Base-by-base conservation (phyloP, 2,113 vertebrate genomes). In the Macroglossus sobrinus region DNA sequence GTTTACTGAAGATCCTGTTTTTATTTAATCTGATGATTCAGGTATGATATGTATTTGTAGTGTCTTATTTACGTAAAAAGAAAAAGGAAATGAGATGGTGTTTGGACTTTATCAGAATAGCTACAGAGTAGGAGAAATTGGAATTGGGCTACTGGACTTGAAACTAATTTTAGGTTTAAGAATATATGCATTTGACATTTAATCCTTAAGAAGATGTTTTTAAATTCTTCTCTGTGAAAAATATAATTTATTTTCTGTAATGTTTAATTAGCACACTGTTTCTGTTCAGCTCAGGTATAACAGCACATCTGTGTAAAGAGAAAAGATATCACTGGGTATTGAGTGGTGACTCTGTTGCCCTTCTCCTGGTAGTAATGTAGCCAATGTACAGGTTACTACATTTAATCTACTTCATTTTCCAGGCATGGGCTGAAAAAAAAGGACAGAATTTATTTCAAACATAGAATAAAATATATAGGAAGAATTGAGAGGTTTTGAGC, bases 111-210 rank as follows among this genome's bases (percentile, higher is more conserved):
- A 92, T 57, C 2, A 21, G 38, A 89, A 63, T 84, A 59, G 15
- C 30, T 93, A 9, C 9, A 53, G 61, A 94, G n/a, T 50, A 53
- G 45, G 22, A 95, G 75, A 96, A 53, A 24, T 28, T 84, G 24
- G 9, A 89, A 94, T 92, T 0, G 2, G 19, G 66, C 82, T 55
- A 38, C 4, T 81, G 69, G 30, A 28, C 69, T 96, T 18, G 66
- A 84, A 75, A 80, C 21, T 91, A 84, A 95, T 90, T 98, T 96
- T 79, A 89, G 50, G n/a, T 30, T 21, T n/a, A 95, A 19, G 6
- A 94, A 85, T 47, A 95, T 45, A 84, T 57, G 63, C 66, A 94
- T 4, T 59, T 96, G 79, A 57, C 50, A 55, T 43, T 92, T 79
- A 89, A 19, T 13, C 19, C 47, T 64, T 64, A 15, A 87, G 50